These are phyloP conservation scores for Petaurus breviceps DNA, from an alignment of 2,113 vertebrate genomes.

Conservation along the genomic window DNA sequence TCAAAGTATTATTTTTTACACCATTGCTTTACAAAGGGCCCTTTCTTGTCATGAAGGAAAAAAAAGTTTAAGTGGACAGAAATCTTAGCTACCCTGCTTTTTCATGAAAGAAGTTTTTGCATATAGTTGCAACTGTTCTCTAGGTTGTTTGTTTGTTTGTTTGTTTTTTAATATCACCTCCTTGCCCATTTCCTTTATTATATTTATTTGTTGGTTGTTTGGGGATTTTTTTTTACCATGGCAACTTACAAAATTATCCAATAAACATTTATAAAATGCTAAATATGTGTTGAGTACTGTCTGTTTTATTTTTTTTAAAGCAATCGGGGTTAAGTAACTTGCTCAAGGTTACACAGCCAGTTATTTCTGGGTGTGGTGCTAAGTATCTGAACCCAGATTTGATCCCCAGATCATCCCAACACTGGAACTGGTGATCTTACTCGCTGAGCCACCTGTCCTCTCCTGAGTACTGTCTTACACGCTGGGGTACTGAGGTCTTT, in stretches of 20 bases:
- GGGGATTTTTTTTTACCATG: background rate
- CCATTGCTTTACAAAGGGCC: too few relatives aligned
- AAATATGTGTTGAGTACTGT: background rate
- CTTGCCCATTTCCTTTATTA: background rate
- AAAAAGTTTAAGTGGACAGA: background rate
- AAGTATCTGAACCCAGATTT: too few relatives aligned
- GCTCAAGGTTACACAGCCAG: too few relatives aligned
- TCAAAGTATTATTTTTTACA: background rate
- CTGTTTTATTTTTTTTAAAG: too few relatives aligned
- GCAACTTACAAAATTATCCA: background rate
- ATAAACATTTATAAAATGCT: background rate
- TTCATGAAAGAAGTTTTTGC: too few relatives aligned
- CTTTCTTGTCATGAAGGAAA: background rate
- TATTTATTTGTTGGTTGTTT: background rate
- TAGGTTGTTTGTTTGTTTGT: too few relatives aligned
- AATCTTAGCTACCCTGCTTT: background rate
- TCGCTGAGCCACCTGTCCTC: too few relatives aligned
- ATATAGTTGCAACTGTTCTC: background rate
- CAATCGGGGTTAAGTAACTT: too few relatives aligned
- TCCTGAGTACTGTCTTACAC: background rate
- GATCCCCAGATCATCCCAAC: too few relatives aligned
- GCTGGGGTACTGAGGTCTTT: background rate
- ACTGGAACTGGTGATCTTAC: too few relatives aligned
- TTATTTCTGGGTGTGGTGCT: too few relatives aligned
- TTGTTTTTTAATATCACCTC: too few relatives aligned